Conservation (phyloP, 2,113 vertebrate genomes). For the Megaceryle torquata region DNA sequence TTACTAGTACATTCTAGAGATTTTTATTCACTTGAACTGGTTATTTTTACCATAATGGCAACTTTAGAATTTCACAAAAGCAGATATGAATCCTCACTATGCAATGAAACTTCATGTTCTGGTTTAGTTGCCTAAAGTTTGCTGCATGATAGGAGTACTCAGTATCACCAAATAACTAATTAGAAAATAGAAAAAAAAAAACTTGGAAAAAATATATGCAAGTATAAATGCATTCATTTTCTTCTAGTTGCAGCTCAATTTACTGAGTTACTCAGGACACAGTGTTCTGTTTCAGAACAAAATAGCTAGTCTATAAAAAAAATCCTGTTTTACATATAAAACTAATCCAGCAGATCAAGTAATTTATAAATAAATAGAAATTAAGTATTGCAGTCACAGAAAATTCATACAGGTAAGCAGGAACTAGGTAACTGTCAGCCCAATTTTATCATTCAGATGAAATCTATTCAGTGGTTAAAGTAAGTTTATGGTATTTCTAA, state of each 20-base stretch:
- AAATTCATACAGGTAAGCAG: neutral
- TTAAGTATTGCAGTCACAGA: neutral
- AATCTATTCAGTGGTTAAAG: neutral
- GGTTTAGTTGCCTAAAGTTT: neutral
- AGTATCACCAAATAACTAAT: neutral
- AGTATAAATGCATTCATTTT: neutral
- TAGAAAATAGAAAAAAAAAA: neutral
- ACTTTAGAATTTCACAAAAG: neutral
- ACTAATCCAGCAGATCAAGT: neutral
- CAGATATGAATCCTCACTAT: neutral
- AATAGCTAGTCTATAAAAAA: neutral
- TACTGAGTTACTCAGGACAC: neutral
- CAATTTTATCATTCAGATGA: neutral
- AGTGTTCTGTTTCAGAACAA: neutral
- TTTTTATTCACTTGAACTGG: neutral
- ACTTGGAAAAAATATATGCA: neutral
- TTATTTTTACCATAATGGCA: neutral
- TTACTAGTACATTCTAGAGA: neutral
- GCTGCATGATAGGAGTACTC: neutral
- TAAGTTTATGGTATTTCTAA: neutral
- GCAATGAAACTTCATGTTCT: neutral
- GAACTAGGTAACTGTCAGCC: neutral
- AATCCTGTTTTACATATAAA: neutral
- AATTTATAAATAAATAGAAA: neutral
- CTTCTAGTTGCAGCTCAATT: neutral